Evolutionary conservation across 2,888 invertebrate species (phyloP).

Genomic region (Scotopteryx bipunctaria): DNA sequence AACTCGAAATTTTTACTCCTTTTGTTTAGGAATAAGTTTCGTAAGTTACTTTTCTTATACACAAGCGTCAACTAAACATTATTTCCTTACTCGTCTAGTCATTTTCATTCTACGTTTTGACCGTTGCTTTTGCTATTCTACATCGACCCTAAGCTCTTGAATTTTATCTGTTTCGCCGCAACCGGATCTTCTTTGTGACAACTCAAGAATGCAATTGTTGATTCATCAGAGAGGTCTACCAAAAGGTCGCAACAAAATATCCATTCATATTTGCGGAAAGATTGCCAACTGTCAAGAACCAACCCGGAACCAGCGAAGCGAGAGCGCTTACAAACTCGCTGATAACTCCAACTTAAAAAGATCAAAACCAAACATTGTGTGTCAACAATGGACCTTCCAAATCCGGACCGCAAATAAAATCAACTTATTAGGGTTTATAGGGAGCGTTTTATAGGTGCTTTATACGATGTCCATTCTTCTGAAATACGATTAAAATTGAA

Average conservation of each 20-base stretch:
- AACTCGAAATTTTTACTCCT: conserved; percentile 48
- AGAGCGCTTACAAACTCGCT: conserved; percentile 53
- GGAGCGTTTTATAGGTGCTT: conserved; percentile 72
- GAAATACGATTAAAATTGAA: conserved; percentile 83
- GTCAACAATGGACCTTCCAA: conserved; percentile 68
- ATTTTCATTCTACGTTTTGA: background rate
- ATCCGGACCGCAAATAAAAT: conserved; percentile 79
- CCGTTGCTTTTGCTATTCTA: background rate
- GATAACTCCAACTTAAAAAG: conserved; percentile 72
- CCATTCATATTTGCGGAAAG: conserved; percentile 42
- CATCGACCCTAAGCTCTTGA: background rate
- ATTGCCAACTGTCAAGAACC: conserved; percentile 47
- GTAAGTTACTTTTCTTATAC: conserved; percentile 7
- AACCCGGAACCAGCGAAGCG: conserved; percentile 53
- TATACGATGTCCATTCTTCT: conserved; percentile 81
- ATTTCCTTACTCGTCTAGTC: background rate
- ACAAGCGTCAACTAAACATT: no score
- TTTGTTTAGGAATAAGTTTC: conserved; percentile 18
- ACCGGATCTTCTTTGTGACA: conserved; percentile 31
- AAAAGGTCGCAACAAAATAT: conserved; percentile 30
- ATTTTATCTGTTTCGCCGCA: conserved; percentile 3
- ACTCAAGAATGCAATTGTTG: conserved; percentile 21
- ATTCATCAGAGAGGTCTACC: conserved; percentile 12
- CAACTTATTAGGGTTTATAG: conserved; percentile 74
- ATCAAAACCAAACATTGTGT: conserved; percentile 75